Conservation (phyloP, 2,113 vertebrate species). For the Eulemur macaco region DNA sequence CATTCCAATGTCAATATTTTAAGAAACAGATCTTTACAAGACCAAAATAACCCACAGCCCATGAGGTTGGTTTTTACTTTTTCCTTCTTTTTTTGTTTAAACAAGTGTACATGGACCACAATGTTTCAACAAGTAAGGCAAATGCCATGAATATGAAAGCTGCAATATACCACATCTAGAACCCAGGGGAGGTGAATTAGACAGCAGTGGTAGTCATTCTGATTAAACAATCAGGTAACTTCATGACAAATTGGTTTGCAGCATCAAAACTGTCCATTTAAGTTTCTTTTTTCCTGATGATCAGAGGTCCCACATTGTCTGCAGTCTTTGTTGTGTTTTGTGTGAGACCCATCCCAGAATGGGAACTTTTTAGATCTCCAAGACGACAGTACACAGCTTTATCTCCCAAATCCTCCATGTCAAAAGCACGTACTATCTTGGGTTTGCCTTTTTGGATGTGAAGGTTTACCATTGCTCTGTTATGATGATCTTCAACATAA, state of each 20-base stretch:
- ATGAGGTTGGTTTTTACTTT: no score
- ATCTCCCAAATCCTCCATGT: no score
- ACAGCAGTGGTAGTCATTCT: slow-evolving; percentile 62
- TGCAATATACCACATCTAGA: slow-evolving; percentile 73
- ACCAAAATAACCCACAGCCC: no score
- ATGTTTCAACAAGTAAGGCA: slow-evolving; percentile 78
- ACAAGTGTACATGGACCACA: slow-evolving; percentile 39
- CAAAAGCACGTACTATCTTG: no score
- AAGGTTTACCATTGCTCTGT: no score
- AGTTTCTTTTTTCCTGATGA: slow-evolving; percentile 91
- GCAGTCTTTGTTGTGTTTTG: slow-evolving; percentile 93
- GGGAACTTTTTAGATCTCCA: slow-evolving; percentile 85
- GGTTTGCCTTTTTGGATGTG: no score
- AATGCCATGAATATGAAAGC: slow-evolving; percentile 77
- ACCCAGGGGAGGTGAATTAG: slow-evolving; percentile 72
- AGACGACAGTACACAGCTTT: no score
- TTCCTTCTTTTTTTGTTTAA: slow-evolving; percentile 33
- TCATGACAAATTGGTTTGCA: slow-evolving; percentile 62
- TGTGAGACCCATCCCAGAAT: slow-evolving; percentile 90
- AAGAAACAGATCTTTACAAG: no score
- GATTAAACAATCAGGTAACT: slow-evolving; percentile 75
- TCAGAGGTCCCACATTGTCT: slow-evolving; percentile 92
- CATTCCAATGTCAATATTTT: no score
- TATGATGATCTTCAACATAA: no score
- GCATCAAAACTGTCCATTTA: slow-evolving; percentile 79